Evolutionary conservation across 2,113 vertebrate genomes (phyloP).

Genomic region (Periophthalmodon schlosseri): DNA sequence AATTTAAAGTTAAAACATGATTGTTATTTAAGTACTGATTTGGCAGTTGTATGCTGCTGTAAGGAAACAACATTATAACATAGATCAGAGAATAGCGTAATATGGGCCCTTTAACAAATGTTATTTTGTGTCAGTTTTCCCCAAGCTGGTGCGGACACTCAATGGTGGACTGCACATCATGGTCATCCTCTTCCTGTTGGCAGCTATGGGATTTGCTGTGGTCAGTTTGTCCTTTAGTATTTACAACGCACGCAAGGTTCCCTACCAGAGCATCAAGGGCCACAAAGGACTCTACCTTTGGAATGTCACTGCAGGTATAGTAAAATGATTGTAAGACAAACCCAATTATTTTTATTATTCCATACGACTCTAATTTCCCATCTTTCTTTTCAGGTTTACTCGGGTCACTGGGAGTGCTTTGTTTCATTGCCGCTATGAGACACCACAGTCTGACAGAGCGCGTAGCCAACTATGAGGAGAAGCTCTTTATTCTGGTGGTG

Average conservation of each 20-base stretch:
- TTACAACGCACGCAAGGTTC: slow-evolving; percentile 90
- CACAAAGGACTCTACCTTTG: slow-evolving; percentile 92
- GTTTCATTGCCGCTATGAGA: slow-evolving; percentile 87
- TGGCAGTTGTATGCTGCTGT: too few relatives aligned
- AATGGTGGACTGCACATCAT: slow-evolving; percentile 87
- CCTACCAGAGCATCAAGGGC: slow-evolving; percentile 92
- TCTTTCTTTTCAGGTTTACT: slow-evolving; percentile 80
- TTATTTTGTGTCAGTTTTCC: slow-evolving; percentile 84
- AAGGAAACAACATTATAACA: too few relatives aligned
- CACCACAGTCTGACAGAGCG: slow-evolving; percentile 85
- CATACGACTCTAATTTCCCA: too few relatives aligned
- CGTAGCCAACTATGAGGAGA: slow-evolving; percentile 90
- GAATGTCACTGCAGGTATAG: slow-evolving; percentile 81
- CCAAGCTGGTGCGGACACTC: slow-evolving; percentile 86
- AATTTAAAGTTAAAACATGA: too few relatives aligned
- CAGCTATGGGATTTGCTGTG: slow-evolving; percentile 84
- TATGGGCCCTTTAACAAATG: neutral
- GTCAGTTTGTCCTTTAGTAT: slow-evolving; percentile 92
- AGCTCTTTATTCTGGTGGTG: slow-evolving; percentile 83
- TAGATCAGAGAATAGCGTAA: too few relatives aligned
- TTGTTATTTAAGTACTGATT: too few relatives aligned
- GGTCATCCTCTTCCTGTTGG: slow-evolving; percentile 87
- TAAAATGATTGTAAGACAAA: neutral
- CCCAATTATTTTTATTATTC: neutral
- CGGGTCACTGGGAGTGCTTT: slow-evolving; percentile 77